These are phyloP conservation scores for Megaustenia siamemsis DNA, from an alignment of 2,888 invertebrate species.

Conservation along the genomic window DNA sequence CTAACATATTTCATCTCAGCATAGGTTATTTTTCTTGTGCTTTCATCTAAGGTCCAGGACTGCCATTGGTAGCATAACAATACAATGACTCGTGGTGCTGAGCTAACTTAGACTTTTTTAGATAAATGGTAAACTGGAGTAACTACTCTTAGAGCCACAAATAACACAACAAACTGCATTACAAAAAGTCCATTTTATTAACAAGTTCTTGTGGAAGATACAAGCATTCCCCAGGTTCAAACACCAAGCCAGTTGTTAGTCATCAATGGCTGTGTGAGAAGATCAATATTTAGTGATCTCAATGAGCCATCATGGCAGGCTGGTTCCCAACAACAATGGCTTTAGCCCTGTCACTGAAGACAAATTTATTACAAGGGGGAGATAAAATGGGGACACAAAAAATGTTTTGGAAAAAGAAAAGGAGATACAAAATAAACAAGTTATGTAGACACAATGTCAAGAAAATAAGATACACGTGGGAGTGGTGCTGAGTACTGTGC, in stretches of 20 bases:
- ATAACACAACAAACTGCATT: conserved; percentile 4
- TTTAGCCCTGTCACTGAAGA: conserved; percentile 8
- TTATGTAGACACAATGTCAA: not conserved
- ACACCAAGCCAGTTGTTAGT: conserved; percentile 3
- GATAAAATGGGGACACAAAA: not conserved
- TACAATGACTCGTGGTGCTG: too few relatives aligned
- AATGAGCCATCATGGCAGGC: not conserved
- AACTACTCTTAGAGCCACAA: not conserved
- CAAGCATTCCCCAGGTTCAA: conserved; percentile 27
- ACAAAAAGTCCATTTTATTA: conserved; percentile 53
- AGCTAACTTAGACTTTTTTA: too few relatives aligned
- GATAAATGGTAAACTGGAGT: too few relatives aligned
- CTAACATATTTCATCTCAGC: too few relatives aligned
- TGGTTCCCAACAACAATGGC: not conserved
- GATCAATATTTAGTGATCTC: not conserved
- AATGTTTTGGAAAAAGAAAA: conserved; percentile 19
- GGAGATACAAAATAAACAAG: conserved; percentile 6
- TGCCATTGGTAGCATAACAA: too few relatives aligned
- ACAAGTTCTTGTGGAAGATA: conserved; percentile 54
- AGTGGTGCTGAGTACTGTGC: conserved; percentile 24
- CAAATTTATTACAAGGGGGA: not conserved
- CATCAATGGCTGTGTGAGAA: conserved; percentile 3
- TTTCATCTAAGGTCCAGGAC: too few relatives aligned
- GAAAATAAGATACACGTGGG: conserved; percentile 18
- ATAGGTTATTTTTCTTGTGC: too few relatives aligned